Base-by-base conservation (phyloP, 2,797 vertebrate genomes). In the Gadopsis bispinosus region DNA sequence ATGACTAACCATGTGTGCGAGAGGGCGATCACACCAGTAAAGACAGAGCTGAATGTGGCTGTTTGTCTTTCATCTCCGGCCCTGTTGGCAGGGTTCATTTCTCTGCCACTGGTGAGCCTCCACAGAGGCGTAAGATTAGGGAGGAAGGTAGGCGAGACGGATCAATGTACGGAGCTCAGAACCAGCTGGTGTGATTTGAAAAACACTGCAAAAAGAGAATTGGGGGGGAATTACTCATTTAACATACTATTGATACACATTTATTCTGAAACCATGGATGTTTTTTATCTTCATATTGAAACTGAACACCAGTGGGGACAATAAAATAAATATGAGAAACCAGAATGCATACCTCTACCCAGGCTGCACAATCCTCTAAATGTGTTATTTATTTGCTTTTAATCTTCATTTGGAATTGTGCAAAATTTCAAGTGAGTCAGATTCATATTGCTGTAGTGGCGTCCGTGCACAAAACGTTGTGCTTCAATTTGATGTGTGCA, bases 21-120 rank as follows among this genome's bases (percentile, higher is more conserved):
- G 47, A 17, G 58, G 58, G 73, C 29, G 55, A 69, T 51, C 58
- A 58, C 35, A 11, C 8, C 43, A 61, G 33, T 74, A 37, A 77
- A 80, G 48, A 43, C 59, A 22, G 62, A 76, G 65, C 22, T 56
- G 14, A 69, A 84, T 53, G 66, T 56, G 70, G 5, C 59, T 62
- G 26, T 86, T 87, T 74, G 72, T 73, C 79, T 87, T 89, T 87
- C 61, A 74, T 84, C 70, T 78, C 17, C 54, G 19, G 64, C 45
- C 9, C 16, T 26, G 60, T 74, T 83, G 88, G 86, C 87, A 73
- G 71, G 56, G 48, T 67, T 58, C 51, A 66, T 88, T 26, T 62
- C 19, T 53, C 17, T 33, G 51, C 31, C 55, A 56, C 63, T 11
- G 0, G 10, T 86, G 78, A 89, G 83, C 47, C 31, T 84, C 48